These are phyloP conservation scores for Leucophora obtusa DNA, from an alignment of 2,888 invertebrate genomes.

Conservation along the genomic window DNA sequence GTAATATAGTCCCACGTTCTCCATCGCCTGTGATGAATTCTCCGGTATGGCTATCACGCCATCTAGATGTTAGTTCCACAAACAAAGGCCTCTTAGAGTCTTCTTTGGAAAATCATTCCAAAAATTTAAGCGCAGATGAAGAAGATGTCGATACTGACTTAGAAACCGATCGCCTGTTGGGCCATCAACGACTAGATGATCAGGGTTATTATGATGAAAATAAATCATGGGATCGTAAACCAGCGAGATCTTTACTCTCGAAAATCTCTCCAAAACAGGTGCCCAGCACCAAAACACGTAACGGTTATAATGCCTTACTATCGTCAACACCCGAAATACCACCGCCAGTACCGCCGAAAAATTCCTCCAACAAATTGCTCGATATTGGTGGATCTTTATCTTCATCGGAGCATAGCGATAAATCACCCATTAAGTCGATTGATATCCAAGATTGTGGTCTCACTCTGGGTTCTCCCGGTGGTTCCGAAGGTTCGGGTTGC, in stretches of 20 bases:
- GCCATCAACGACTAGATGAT: conserved; percentile 96
- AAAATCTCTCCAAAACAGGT: conserved; percentile 78
- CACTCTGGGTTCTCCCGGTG: conserved; percentile 79
- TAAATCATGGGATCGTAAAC: conserved; percentile 77
- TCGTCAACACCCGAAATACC: conserved; percentile 76
- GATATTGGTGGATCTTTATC: conserved; percentile 74
- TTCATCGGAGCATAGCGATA: conserved; percentile 79
- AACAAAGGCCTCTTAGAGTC: conserved; percentile 73
- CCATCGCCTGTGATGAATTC: conserved; percentile 79
- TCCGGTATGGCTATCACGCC: conserved; percentile 86
- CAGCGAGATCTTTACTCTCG: conserved; percentile 74
- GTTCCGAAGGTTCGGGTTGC: conserved; percentile 79
- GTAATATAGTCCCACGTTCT: conserved; percentile 70
- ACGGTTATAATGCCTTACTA: conserved; percentile 78
- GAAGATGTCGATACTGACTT: conserved; percentile 97
- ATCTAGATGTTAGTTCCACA: conserved; percentile 72
- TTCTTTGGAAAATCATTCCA: conserved; percentile 81
- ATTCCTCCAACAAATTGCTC: conserved; percentile 71
- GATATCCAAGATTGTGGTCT: conserved; percentile 74
- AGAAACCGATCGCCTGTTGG: conserved; percentile 96
- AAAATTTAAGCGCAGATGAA: conserved; percentile 83
- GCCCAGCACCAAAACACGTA: conserved; percentile 75
- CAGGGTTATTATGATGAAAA: conserved; percentile 95
- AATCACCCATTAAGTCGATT: conserved; percentile 79
- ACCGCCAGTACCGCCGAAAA: conserved; percentile 76